Base-by-base conservation (phyloP, 2,797 vertebrate species). In the Cichlasoma orientale region DNA sequence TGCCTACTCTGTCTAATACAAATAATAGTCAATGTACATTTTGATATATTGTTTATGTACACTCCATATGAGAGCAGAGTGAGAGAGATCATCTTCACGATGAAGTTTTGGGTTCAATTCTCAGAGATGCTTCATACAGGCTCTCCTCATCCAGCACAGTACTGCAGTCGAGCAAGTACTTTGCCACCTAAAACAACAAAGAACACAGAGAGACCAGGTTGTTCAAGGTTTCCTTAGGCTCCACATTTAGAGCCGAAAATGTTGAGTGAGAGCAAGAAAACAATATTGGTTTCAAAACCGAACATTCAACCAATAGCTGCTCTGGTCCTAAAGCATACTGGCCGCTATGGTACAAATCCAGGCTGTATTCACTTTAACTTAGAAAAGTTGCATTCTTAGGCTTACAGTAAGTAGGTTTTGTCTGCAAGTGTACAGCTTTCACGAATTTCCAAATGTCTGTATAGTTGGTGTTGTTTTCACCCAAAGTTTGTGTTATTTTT, bases 61-160 rank as follows among this genome's bases (percentile, higher is more conserved):
- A 86, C 38, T 72, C 56, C 19, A 72, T 71, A 70, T 38, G 87
- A 73, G 55, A 41, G 53, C 18, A 53, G 68, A 66, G 41, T 52
- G 16, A 75, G 19, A 31, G 27, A 72, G 6, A 58, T 84, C 75
- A 53, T 92, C 81, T 91, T 99, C 97, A 99, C 73, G 97, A 96
- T 73, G 97, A 97, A 21, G 96, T 95, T 88, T 99, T 99, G 82
- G 98, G 98, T 88, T 99, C 98, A 50, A 98, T 96, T 73, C 96
- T 97, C 86, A 99, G 96, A 25, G 98, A 99, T 1, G 97, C 96
- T 83, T 98, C 97, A 2, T 99, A 99, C 23, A 99, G 96, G 16
- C 96, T 95, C 77, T 99, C 98, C 84, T 99, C 98, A 0, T 99
- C 98, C 95, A 99, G 94, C 41, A 96, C 97, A 0, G 82, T 93